A percentile compares a stretch with the other conserved stretches of the same genome.
phyloP scores from a whole-genome alignment of 2,113 vertebrate genomes.

The Nesogale talazaci region DNA sequence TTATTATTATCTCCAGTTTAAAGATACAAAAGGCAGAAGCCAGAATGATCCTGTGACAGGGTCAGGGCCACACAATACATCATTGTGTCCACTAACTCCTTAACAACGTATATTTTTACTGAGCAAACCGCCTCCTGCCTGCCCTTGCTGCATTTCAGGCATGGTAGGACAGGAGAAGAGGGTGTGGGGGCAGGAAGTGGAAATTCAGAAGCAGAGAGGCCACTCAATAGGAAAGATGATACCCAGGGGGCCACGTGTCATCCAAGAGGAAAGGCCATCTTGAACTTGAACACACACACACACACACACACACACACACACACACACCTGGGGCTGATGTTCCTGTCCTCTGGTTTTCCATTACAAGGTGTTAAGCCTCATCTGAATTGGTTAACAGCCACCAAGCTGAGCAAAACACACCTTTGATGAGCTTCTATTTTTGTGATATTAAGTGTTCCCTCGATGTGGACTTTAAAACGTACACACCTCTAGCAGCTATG shows the following conservation, averaged over 20 bases:
- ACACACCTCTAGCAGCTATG: background rate
- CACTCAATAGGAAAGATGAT: background rate
- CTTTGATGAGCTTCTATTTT: conserved; percentile 71
- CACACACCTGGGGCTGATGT: background rate
- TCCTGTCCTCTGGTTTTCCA: background rate
- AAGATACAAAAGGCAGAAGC: background rate
- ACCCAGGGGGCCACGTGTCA: background rate
- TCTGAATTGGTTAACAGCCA: background rate
- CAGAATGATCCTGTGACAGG: background rate
- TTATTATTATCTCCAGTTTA: background rate
- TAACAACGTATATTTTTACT: background rate
- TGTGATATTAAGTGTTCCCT: conserved; percentile 15
- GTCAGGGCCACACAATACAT: background rate
- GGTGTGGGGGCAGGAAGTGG: background rate
- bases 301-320: fast-evolving
- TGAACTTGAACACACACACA: background rate
- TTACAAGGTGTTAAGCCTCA: conserved; percentile 54
- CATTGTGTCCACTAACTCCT: background rate
- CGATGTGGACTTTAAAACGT: background rate
- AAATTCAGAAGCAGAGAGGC: background rate
- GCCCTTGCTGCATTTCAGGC: background rate
- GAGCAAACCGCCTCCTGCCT: background rate
- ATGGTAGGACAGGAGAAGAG: background rate
- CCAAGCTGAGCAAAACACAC: conserved; percentile 51
- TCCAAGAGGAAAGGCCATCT: background rate